These are phyloP conservation scores for Aquatica leii DNA, from an alignment of 2,888 invertebrate genomes.

Conservation along the genomic window DNA sequence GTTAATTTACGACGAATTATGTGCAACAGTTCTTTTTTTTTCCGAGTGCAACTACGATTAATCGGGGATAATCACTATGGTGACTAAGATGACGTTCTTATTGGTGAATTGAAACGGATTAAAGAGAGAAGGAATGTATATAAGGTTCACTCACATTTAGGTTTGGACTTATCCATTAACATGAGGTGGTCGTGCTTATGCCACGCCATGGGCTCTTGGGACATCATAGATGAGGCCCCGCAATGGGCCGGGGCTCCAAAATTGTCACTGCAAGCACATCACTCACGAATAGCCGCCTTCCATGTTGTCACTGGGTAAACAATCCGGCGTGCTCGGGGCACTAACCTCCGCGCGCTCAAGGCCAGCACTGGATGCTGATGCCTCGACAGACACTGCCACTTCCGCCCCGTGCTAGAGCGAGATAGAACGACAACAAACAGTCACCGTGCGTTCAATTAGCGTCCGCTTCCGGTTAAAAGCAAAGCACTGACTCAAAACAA, in stretches of 20 bases:
- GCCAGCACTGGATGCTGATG: constrained; percentile 57
- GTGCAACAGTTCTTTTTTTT: too few relatives aligned
- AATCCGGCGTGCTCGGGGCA: constrained; percentile 61
- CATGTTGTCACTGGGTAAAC: constrained; percentile 60
- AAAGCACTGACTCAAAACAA: constrained; percentile 40
- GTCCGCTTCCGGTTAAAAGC: constrained; percentile 38
- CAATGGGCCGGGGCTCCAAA: constrained; percentile 70
- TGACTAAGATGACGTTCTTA: neutral
- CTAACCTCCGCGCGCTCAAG: constrained; percentile 59
- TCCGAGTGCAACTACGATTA: too few relatives aligned
- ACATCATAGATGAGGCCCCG: constrained; percentile 53
- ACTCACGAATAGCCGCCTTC: constrained; percentile 45
- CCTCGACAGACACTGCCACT: constrained; percentile 56
- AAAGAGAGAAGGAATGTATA: constrained; percentile 14
- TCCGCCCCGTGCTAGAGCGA: constrained; percentile 55
- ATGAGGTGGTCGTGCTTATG: constrained; percentile 79
- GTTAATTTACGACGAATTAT: too few relatives aligned
- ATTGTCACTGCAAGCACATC: constrained; percentile 55
- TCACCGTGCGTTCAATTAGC: constrained; percentile 47
- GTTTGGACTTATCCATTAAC: constrained; percentile 76
- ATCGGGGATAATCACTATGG: neutral
- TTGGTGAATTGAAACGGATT: constrained; percentile 7
- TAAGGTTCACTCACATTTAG: constrained; percentile 67
- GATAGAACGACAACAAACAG: constrained; percentile 56
- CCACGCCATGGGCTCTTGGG: constrained; percentile 73